Evolutionary conservation across 2,888 invertebrate genomes (phyloP).

Genomic region (Antheraea yamamai): DNA sequence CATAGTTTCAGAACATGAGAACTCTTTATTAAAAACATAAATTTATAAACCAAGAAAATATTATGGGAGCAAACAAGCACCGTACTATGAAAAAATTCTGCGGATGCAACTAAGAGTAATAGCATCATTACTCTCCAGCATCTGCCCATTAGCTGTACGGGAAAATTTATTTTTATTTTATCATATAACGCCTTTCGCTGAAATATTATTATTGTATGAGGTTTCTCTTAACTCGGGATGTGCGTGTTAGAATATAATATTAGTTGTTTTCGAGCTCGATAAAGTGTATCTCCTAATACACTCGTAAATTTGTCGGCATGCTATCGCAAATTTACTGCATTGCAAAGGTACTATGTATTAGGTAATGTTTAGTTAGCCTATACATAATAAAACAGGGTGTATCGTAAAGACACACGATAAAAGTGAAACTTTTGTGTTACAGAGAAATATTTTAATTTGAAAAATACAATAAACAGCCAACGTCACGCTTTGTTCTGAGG

Average conservation of each 20-base stretch:
- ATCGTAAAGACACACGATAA: too few relatives aligned
- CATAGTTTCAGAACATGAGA: neutral
- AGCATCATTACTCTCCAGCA: conserved; percentile 28
- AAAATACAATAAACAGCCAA: too few relatives aligned
- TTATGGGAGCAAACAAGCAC: conserved; percentile 11
- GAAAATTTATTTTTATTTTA: conserved; percentile 30
- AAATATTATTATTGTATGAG: conserved; percentile 22
- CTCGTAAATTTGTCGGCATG: conserved; percentile 21
- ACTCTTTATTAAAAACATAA: neutral
- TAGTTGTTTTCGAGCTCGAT: conserved; percentile 33
- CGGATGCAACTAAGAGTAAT: conserved; percentile 26
- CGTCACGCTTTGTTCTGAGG: too few relatives aligned
- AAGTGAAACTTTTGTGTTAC: too few relatives aligned
- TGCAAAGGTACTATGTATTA: neutral
- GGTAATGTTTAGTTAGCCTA: neutral
- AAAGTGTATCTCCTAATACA: conserved; percentile 13
- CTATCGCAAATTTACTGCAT: neutral
- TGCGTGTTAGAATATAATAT: conserved; percentile 46
- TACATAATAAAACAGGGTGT: neutral
- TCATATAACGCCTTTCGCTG: conserved; percentile 19
- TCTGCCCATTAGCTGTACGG: conserved; percentile 24
- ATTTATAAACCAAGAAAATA: conserved; percentile 10
- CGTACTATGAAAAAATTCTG: conserved; percentile 22
- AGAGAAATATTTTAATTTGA: too few relatives aligned
- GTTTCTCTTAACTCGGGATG: conserved; percentile 29